Evolutionary conservation across 2,888 invertebrate genomes (phyloP).

Genomic region (Matsumyia berberina): DNA sequence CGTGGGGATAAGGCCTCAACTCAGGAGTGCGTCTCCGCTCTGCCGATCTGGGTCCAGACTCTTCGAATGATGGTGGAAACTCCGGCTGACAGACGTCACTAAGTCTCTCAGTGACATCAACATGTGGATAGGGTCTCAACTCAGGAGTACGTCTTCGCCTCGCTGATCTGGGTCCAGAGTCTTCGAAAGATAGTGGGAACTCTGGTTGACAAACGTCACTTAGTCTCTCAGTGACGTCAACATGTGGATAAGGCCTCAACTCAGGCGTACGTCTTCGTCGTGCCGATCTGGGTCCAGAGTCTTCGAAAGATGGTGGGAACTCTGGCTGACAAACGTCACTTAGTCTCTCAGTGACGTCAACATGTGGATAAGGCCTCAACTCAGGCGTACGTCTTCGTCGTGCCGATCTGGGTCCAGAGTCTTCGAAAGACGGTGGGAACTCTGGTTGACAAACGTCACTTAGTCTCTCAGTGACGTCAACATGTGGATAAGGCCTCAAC

Average conservation of each 20-base stretch:
- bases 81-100: too few relatives aligned
- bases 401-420: not conserved
- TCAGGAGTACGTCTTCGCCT: too few relatives aligned
- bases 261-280: not conserved
- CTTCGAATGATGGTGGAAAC: too few relatives aligned
- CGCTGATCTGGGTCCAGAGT: too few relatives aligned
- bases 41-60: too few relatives aligned
- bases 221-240: not conserved
- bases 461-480: not conserved
- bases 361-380: not conserved
- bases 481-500: not conserved
- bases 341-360: not conserved
- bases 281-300: not conserved
- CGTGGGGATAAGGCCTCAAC: too few relatives aligned
- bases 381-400: not conserved
- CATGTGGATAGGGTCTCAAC: too few relatives aligned
- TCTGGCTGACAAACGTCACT: not conserved
- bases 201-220: not conserved
- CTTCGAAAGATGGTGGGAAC: conserved; percentile 11
- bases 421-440: conserved; percentile 15
- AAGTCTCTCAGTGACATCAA: too few relatives aligned
- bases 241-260: too few relatives aligned
- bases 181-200: not conserved
- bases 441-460: conserved; percentile 19
- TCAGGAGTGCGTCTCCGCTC: too few relatives aligned